phyloP scores from a whole-genome alignment of 23 tunicate species.

The Clavelina lepadiformis region DNA sequence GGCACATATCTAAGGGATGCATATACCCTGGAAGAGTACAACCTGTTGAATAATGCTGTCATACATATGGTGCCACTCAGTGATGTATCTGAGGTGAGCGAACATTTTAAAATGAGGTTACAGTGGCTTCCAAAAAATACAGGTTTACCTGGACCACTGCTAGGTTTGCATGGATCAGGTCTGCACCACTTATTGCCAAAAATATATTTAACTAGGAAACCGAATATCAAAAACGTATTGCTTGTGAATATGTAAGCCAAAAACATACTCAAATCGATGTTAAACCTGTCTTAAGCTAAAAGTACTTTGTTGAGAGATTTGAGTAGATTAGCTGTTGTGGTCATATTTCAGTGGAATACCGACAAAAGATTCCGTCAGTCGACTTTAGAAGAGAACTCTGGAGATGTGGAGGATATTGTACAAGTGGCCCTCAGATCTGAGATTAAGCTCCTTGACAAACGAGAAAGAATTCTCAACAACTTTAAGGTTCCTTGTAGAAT shows the following conservation, averaged over 20 bases:
- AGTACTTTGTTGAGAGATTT: too few species aligned
- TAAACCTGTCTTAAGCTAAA: too few species aligned
- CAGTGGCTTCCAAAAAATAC: too few species aligned
- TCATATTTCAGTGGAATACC: slow-evolving; percentile 60
- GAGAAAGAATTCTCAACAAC: slow-evolving; percentile 46
- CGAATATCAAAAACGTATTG: too few species aligned
- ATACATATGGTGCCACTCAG: slow-evolving; percentile 79
- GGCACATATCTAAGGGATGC: slow-evolving; percentile 80
- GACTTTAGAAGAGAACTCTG: slow-evolving; percentile 1
- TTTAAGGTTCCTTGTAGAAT: slow-evolving; percentile 25
- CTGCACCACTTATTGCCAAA: too few species aligned
- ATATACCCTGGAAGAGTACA: slow-evolving; percentile 86
- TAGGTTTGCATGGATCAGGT: too few species aligned
- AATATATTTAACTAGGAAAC: too few species aligned
- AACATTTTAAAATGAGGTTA: too few species aligned
- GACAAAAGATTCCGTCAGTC: slow-evolving; percentile 71
- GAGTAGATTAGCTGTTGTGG: too few species aligned
- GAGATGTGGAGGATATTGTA: slow-evolving; percentile 56
- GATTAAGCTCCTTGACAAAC: slow-evolving; percentile 30
- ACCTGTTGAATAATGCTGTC: slow-evolving; percentile 91
- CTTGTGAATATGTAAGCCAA: too few species aligned
- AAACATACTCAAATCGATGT: too few species aligned
- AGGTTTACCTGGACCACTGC: too few species aligned
- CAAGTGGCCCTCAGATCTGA: slow-evolving; percentile 72
- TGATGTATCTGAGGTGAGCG: slow-evolving; percentile 62